Base-by-base conservation (phyloP, 2,888 invertebrate species). In the Mythimna impura region DNA sequence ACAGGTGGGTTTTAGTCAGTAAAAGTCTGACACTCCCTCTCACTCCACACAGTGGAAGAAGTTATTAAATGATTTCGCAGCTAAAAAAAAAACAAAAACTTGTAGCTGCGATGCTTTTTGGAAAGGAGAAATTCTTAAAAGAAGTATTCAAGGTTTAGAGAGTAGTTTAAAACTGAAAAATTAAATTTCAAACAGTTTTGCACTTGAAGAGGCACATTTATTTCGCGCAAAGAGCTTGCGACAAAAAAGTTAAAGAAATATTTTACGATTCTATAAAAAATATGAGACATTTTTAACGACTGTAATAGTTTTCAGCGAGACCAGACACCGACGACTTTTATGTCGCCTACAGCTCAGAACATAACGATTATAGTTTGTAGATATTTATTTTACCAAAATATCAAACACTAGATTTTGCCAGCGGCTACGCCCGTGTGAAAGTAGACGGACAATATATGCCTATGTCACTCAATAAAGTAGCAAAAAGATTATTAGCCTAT, bases 271-370 rank as follows among this genome's bases (percentile, higher is more conserved):
- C 65, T 62, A 74, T 74, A 75, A 66, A 66, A 67, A 80, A 52
- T 65, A 73, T 52, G 43, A 73, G 73, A 73, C 40, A 72, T 78
- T 79, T 76, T 79, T 66, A 73, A 78, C 55, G 61, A 65, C 65
- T 55, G 65, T 78, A 57, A 62, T 57, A 73, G 61, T 77, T 77
- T 66, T 54, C 34, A 66, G 52, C 20, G 54, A 52, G 40, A 66
- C 61, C 52, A 76, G 61, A 65, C 12, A 64, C 60, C 40, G 63
- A 17, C n/a, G 36, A 54, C 52, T 78, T 70, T 76, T 36, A 76
- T 54, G 30, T 36, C 25, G 40, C 30, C 40, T 54, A 14, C 65
- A 65, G 40, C 52, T 54, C 57, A 43, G 34, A 65, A 30, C 3
- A 43, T 22, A 60, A n/a, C 22, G 12, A 60, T 66, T 20, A 50